These are phyloP conservation scores for Blastobasis lacticolella DNA, from an alignment of 2,888 invertebrate genomes.

Conservation along the genomic window DNA sequence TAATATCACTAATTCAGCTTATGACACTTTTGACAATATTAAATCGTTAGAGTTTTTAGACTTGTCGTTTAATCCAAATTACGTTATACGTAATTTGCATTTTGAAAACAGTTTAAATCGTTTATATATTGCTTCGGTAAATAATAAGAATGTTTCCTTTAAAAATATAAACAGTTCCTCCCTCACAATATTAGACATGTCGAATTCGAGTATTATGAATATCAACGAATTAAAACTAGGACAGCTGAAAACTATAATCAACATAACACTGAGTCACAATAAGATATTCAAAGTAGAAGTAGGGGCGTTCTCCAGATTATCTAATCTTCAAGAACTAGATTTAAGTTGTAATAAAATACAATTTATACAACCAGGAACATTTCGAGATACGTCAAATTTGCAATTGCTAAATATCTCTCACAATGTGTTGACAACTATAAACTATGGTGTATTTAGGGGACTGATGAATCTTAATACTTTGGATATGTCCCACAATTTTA, in stretches of 20 bases:
- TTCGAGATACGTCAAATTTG: conserved; percentile 11
- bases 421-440: neutral
- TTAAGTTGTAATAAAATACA: conserved; percentile 18
- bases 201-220: neutral
- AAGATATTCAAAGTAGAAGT: neutral
- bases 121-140: no score
- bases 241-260: neutral
- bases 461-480: conserved; percentile 19
- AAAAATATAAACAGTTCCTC: neutral
- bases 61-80: neutral
- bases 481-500: conserved; percentile 27
- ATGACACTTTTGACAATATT: neutral
- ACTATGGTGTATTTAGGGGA: conserved; percentile 16
- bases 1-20: neutral
- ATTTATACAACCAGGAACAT: conserved; percentile 20
- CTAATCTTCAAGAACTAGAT: conserved; percentile 8
- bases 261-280: neutral
- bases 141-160: neutral
- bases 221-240: neutral
- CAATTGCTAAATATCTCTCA: conserved; percentile 6
- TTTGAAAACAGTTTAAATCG: no score
- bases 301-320: neutral
- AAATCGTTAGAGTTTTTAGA: neutral
- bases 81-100: no score
- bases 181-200: neutral